Evolutionary conservation across 2,888 invertebrate species (phyloP).

Genomic region (Dexiosoma caninum): DNA sequence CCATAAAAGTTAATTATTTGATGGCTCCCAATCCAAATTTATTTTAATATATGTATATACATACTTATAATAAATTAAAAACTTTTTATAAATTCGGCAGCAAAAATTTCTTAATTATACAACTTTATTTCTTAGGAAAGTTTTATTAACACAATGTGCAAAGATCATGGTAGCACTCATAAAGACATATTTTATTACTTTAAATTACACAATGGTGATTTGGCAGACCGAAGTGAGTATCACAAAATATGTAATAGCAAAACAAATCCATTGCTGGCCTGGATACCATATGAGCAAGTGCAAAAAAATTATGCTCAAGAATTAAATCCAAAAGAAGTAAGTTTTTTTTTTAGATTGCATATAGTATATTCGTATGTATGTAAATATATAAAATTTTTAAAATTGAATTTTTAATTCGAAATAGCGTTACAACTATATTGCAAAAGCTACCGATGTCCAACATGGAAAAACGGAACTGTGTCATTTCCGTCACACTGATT

Average conservation of each 20-base stretch:
- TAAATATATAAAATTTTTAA: no score
- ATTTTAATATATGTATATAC: no score
- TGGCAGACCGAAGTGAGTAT: constrained; percentile 69
- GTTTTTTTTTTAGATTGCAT: no score
- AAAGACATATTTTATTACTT: constrained; percentile 71
- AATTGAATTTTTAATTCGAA: not conserved
- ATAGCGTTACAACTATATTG: constrained; percentile 72
- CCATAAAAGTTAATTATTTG: no score
- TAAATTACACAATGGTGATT: constrained; percentile 71
- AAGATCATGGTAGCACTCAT: constrained; percentile 69
- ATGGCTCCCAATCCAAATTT: no score
- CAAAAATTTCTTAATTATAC: not conserved
- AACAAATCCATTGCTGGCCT: constrained; percentile 69
- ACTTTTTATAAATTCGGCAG: no score
- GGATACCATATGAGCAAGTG: constrained; percentile 71
- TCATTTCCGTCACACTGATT: constrained; percentile 72
- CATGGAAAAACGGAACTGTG: constrained; percentile 73
- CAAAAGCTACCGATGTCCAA: constrained; percentile 72
- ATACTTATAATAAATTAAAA: no score
- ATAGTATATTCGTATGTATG: no score
- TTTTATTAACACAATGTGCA: constrained; percentile 72
- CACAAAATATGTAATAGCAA: constrained; percentile 68
- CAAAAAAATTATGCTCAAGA: constrained; percentile 68
- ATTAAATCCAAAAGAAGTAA: constrained; percentile 72
- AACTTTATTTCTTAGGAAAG: constrained; percentile 66